These are phyloP conservation scores for Molorchus minor DNA, from an alignment of 2,888 invertebrate species.

Conservation along the genomic window DNA sequence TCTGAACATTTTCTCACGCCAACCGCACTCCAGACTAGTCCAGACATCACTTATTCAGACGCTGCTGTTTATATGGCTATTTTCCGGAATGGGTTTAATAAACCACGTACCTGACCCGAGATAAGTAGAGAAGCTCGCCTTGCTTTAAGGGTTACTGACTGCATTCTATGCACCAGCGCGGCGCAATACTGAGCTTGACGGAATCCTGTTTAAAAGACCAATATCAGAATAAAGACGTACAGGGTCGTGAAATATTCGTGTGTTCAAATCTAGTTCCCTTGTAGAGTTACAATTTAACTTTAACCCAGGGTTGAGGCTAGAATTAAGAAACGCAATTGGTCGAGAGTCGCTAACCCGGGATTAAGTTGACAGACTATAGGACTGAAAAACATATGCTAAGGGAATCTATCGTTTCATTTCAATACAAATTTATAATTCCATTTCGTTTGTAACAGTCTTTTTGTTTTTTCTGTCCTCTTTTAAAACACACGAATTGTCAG, in stretches of 20 bases:
- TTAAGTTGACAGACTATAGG: no score
- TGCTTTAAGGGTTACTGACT: slow-evolving; percentile 17
- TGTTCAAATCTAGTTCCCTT: background rate
- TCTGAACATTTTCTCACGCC: slow-evolving; percentile 14
- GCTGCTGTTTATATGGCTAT: slow-evolving; percentile 25
- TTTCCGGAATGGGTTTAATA: slow-evolving; percentile 23
- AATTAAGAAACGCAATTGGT: no score
- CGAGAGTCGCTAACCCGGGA: no score
- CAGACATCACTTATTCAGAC: slow-evolving; percentile 27
- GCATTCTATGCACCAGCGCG: background rate
- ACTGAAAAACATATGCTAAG: no score
- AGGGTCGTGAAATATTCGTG: background rate
- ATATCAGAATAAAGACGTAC: background rate
- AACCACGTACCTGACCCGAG: slow-evolving; percentile 27
- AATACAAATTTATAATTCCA: no score
- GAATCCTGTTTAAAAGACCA: background rate
- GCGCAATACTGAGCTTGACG: background rate
- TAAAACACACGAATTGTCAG: no score
- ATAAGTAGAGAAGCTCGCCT: slow-evolving; percentile 12
- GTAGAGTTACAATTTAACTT: background rate
- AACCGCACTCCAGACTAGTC: slow-evolving; percentile 18
- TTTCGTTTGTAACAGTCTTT: no score
- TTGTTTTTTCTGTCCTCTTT: no score
- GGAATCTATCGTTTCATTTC: no score
- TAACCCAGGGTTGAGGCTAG: no score